Percentiles rank a stretch among this genome's conserved stretches.
phyloP scores from a whole-genome alignment of 2,797 vertebrate species.

The Eulemur rubriventer region DNA sequence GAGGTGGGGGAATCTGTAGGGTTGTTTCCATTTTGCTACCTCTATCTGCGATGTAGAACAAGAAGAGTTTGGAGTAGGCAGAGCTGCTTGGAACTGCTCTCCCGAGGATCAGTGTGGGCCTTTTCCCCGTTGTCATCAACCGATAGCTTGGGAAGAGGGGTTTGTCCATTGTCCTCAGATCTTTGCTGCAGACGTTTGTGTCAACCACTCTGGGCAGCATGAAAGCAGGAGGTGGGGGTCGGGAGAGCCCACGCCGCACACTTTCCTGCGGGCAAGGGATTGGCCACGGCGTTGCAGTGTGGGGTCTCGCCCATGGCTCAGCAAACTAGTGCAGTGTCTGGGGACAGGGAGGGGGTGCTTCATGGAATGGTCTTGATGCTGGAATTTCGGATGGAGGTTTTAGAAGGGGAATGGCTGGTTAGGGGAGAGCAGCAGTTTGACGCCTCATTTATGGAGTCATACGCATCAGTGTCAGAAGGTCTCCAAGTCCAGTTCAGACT shows the following conservation, averaged over 20 bases:
- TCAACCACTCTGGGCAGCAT: neutral
- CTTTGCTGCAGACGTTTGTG: neutral
- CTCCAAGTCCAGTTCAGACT: neutral
- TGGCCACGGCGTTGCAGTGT: neutral
- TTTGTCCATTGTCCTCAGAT: neutral
- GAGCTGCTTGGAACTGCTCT: neutral
- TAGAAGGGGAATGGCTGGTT: neutral
- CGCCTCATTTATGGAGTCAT: neutral
- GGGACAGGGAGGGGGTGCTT: neutral
- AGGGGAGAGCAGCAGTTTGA: neutral
- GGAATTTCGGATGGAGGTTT: neutral
- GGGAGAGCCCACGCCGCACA: conserved; percentile 80
- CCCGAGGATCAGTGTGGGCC: neutral
- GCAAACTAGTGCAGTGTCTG: neutral
- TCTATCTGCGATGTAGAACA: neutral
- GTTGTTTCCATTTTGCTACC: neutral
- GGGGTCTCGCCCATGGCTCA: neutral
- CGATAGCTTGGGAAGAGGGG: neutral
- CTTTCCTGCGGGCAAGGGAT: conserved; percentile 79
- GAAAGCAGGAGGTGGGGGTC: neutral
- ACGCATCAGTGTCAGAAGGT: neutral
- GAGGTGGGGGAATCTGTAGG: neutral
- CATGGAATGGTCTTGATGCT: neutral
- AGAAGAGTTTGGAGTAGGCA: neutral
- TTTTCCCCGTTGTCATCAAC: neutral